Evolutionary conservation across 2,888 invertebrate genomes (phyloP).

Genomic region (Sinohyriopsis cumingii): DNA sequence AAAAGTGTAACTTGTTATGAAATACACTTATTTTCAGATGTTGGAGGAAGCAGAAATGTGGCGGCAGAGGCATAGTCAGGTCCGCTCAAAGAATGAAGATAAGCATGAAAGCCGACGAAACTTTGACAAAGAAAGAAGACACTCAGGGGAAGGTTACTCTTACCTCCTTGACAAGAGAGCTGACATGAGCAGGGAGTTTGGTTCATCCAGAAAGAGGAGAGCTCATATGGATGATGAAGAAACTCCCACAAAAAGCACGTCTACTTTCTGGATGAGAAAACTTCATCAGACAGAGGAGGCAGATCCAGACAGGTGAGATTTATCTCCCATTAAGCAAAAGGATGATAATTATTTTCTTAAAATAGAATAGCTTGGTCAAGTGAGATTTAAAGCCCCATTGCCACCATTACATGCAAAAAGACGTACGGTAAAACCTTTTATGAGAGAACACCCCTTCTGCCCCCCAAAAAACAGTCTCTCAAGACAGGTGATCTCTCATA

Average conservation of each 20-base stretch:
- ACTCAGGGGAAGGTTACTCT: constrained; percentile 7
- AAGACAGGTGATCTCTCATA: too few species aligned
- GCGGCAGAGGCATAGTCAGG: constrained; percentile 23
- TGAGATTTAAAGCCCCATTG: too few species aligned
- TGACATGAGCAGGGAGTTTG: constrained; percentile 41
- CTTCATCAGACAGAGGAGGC: constrained; percentile 52
- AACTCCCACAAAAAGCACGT: constrained; percentile 7
- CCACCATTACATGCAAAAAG: too few species aligned
- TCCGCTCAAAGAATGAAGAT: not conserved
- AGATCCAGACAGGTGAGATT: constrained; percentile 52
- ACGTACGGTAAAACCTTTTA: too few species aligned
- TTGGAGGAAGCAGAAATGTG: constrained; percentile 63
- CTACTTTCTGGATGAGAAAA: constrained; percentile 52
- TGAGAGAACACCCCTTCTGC: too few species aligned
- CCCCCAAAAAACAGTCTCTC: too few species aligned
- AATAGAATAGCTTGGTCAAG: too few species aligned
- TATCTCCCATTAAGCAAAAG: too few species aligned
- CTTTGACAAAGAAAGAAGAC: constrained; percentile 10
- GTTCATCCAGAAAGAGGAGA: constrained; percentile 15
- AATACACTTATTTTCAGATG: constrained; percentile 37
- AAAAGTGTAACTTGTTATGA: not conserved
- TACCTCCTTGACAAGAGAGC: constrained; percentile 28
- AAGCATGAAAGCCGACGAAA: not conserved
- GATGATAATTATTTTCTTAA: too few species aligned
- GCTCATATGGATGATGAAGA: constrained; percentile 60